Percentiles rank a stretch among this genome's conserved stretches.
Evolutionary conservation across 23 tunicate genomes (phyloP).

Genomic region (Botrylloides violaceus): DNA sequence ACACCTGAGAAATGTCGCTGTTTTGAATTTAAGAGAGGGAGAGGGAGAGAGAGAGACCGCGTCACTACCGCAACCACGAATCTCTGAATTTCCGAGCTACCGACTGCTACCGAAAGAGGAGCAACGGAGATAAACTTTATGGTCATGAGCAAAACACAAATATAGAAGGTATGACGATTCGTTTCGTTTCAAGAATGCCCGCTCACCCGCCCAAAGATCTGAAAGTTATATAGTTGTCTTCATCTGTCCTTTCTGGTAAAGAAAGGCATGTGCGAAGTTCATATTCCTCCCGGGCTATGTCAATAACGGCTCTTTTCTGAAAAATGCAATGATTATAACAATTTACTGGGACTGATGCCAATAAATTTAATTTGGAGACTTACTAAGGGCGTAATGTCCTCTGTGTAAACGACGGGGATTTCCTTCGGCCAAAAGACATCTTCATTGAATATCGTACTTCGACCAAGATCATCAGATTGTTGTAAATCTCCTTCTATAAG

Average conservation of each 20-base stretch:
- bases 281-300: constrained; percentile 14
- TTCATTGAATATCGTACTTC: constrained; percentile 28
- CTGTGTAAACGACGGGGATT: constrained; percentile 35
- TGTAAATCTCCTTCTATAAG: constrained; percentile 51
- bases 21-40: too few species aligned
- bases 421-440: constrained; percentile 25
- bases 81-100: too few species aligned
- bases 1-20: too few species aligned
- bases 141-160: too few species aligned
- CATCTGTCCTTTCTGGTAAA: constrained; percentile 20
- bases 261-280: constrained; percentile 21
- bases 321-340: background rate
- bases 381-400: constrained; percentile 37
- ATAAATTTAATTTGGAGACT: background rate
- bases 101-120: too few species aligned
- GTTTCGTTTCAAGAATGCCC: too few species aligned
- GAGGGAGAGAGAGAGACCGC: too few species aligned
- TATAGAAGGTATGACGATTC: too few species aligned
- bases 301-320: constrained; percentile 18
- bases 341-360: background rate
- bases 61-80: too few species aligned
- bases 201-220: constrained; percentile 27
- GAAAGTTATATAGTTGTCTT: constrained; percentile 5
- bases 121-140: too few species aligned
- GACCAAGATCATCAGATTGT: constrained; percentile 12